Evolutionary conservation across 2,888 invertebrate species (phyloP).

Genomic region (Psylliodes chrysocephalus): DNA sequence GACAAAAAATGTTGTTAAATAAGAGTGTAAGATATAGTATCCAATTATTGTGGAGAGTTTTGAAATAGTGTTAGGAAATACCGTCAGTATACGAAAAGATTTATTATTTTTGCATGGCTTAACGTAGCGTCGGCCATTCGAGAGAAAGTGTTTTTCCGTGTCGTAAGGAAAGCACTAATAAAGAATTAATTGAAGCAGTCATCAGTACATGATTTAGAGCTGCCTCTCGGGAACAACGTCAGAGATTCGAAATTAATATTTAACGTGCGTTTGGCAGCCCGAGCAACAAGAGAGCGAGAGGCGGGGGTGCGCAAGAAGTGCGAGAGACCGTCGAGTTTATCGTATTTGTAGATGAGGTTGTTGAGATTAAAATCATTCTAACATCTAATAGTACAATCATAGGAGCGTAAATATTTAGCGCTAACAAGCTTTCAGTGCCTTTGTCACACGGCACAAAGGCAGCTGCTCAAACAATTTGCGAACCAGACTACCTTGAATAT

Average conservation of each 20-base stretch:
- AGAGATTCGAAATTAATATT: slow-evolving; percentile 14
- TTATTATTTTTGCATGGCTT: too few relatives aligned
- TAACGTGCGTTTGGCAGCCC: not conserved
- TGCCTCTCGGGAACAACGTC: not conserved
- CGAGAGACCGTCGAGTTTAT: slow-evolving; percentile 5
- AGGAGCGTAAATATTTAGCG: slow-evolving; percentile 23
- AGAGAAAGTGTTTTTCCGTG: too few relatives aligned
- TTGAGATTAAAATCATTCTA: slow-evolving; percentile 21
- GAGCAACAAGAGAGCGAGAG: not conserved
- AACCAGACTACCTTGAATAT: slow-evolving; percentile 26
- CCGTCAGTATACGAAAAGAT: too few relatives aligned
- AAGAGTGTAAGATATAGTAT: too few relatives aligned
- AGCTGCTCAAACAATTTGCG: slow-evolving; percentile 25
- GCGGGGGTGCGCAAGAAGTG: too few relatives aligned
- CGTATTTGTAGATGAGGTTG: slow-evolving; percentile 21
- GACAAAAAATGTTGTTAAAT: too few relatives aligned
- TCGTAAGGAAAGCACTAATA: too few relatives aligned
- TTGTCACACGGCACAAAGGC: slow-evolving; percentile 21
- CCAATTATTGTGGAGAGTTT: too few relatives aligned
- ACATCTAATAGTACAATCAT: slow-evolving; percentile 20
- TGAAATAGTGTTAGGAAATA: too few relatives aligned
- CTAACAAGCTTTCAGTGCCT: slow-evolving; percentile 20
- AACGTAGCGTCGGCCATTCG: too few relatives aligned
- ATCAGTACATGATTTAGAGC: too few relatives aligned
- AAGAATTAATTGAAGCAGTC: too few relatives aligned